These are phyloP conservation scores for Euglossa dilemma DNA, from an alignment of 1,140 invertebrate species.

Conservation along the genomic window DNA sequence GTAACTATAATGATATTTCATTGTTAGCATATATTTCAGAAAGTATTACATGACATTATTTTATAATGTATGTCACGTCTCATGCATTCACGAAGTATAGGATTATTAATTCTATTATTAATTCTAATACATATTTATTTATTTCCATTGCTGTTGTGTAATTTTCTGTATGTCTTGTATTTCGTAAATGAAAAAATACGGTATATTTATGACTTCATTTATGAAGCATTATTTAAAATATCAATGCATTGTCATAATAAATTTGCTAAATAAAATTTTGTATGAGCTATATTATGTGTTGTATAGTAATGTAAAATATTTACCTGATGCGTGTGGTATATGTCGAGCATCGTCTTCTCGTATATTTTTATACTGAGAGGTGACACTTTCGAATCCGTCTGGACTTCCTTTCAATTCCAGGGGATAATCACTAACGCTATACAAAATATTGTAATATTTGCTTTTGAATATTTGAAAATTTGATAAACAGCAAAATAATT, in stretches of 20 bases:
- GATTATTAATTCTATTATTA: not conserved
- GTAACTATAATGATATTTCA: slow-evolving; percentile 82
- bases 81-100: not conserved
- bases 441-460: slow-evolving; percentile 71
- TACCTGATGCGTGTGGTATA: slow-evolving; percentile 85
- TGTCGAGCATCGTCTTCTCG: slow-evolving; percentile 84
- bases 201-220: not conserved
- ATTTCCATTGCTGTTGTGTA: not conserved
- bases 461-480: not conserved
- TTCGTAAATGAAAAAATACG: not conserved
- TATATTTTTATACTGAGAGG: slow-evolving; percentile 85
- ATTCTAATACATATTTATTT: not conserved
- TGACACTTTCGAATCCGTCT: slow-evolving; percentile 84
- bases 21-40: slow-evolving; percentile 2
- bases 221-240: not conserved
- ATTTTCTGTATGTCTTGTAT: not conserved
- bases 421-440: slow-evolving; percentile 84
- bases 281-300: slow-evolving; percentile 4
- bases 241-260: not conserved
- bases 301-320: slow-evolving; percentile 43
- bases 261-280: slow-evolving; percentile 22
- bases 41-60: not conserved
- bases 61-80: not conserved
- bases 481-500: slow-evolving; percentile 50
- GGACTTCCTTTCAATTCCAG: slow-evolving; percentile 83